These are phyloP conservation scores for Drosophila koepferae DNA, from an alignment of 2,888 invertebrate species.

Conservation along the genomic window DNA sequence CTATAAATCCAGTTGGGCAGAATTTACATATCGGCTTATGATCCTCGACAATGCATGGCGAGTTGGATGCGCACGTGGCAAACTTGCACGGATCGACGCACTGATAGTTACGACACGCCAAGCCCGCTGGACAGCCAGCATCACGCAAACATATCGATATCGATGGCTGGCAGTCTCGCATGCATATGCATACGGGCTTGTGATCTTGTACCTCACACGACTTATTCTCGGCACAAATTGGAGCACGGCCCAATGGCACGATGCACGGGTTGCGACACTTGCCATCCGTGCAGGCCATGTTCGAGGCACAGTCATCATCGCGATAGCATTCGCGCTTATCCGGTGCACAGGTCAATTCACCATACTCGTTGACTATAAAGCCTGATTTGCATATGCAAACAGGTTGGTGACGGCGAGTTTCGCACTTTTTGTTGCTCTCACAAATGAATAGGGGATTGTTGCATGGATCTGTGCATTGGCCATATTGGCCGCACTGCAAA, in stretches of 20 bases:
- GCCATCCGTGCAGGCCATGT: conserved; percentile 93
- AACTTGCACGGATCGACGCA: conserved; percentile 96
- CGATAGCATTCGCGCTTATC: conserved; percentile 92
- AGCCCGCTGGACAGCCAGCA: conserved; percentile 93
- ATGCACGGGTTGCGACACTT: conserved; percentile 95
- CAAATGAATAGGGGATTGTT: conserved; percentile 89
- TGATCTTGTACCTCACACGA: conserved; percentile 95
- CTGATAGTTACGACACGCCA: conserved; percentile 94
- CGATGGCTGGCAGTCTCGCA: conserved; percentile 93
- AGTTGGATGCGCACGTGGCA: conserved; percentile 92
- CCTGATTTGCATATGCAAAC: conserved; percentile 95
- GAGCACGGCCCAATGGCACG: conserved; percentile 86
- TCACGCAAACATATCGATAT: conserved; percentile 95
- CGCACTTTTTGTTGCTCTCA: conserved; percentile 93
- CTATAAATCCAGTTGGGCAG: conserved; percentile 96
- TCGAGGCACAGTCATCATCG: conserved; percentile 93
- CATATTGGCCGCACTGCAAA: conserved; percentile 90
- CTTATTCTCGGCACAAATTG: conserved; percentile 92
- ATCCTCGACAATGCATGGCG: conserved; percentile 97
- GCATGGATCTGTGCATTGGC: conserved; percentile 93
- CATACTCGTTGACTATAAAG: conserved; percentile 94
- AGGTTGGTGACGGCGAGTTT: conserved; percentile 93
- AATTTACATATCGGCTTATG: conserved; percentile 98
- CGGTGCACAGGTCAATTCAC: conserved; percentile 94
- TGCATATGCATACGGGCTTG: conserved; percentile 93